Conservation (phyloP, 2,888 invertebrate species). For the Apamea epomidion region DNA sequence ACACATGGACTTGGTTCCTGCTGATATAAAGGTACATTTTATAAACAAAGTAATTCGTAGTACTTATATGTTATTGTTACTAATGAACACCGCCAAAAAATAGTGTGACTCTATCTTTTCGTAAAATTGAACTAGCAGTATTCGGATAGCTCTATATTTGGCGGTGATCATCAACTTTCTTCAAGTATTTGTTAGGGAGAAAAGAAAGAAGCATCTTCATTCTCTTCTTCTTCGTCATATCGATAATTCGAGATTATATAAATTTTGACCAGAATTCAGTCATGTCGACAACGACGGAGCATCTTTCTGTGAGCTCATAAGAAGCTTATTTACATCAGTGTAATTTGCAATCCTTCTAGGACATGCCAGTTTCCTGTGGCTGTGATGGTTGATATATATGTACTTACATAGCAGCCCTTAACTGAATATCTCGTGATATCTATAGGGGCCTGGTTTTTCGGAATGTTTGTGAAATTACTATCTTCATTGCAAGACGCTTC, state of each 20-base stretch:
- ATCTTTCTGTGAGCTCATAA: neutral
- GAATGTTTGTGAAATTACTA: neutral
- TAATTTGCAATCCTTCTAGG: neutral
- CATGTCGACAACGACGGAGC: neutral
- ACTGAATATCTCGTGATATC: conserved; percentile 4
- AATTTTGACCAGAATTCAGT: neutral
- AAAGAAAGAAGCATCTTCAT: neutral
- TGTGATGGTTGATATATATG: conserved; percentile 1
- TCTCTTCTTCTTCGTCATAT: neutral
- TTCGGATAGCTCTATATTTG: neutral
- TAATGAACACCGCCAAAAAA: neutral
- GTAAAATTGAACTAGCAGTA: neutral
- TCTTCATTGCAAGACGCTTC: neutral
- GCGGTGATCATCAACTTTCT: neutral
- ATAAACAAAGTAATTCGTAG: too few species aligned
- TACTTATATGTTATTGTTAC: neutral
- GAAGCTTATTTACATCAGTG: neutral
- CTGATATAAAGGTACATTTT: conserved; percentile 90
- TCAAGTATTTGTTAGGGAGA: neutral
- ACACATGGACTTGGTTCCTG: conserved; percentile 98
- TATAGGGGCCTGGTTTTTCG: neutral
- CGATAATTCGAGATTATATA: neutral
- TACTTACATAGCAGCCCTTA: conserved; percentile 24
- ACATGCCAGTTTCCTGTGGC: too few species aligned
- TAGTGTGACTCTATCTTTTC: neutral